Conservation (phyloP, 2,113 vertebrate species). For the Mohoua ochrocephala region DNA sequence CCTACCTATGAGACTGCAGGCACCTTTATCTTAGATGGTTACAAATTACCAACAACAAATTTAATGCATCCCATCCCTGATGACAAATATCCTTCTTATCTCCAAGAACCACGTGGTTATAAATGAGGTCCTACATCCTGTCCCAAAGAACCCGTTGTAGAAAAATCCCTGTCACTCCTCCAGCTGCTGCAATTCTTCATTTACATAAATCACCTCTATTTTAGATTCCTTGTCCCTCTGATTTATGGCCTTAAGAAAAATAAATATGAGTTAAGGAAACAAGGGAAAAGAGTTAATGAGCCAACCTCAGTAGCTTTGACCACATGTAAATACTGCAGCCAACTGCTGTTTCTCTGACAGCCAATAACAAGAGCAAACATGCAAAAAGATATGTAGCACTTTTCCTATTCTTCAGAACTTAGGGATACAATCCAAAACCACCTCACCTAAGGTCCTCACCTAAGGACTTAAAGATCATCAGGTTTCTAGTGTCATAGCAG, state of each 20-base stretch:
- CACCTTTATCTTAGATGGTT: not conserved
- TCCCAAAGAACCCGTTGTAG: not conserved
- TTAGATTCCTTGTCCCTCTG: not conserved
- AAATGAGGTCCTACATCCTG: not conserved
- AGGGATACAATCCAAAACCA: not conserved
- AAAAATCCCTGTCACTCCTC: not conserved
- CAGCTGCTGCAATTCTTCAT: not conserved
- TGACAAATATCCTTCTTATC: not conserved
- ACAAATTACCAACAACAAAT: slow-evolving; percentile 26
- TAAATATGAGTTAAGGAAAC: slow-evolving; percentile 9
- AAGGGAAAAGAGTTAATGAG: slow-evolving; percentile 4
- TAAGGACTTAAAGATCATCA: not conserved
- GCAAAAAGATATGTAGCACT: not conserved
- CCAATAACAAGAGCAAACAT: not conserved
- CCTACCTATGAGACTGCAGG: not conserved
- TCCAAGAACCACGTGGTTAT: not conserved
- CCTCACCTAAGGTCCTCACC: not conserved
- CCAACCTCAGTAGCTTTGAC: not conserved
- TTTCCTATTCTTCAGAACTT: not conserved
- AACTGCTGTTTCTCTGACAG: not conserved
- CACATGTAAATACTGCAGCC: slow-evolving; percentile 22
- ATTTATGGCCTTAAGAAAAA: slow-evolving; percentile 32
- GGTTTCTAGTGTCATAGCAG: not conserved
- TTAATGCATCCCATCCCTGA: not conserved
- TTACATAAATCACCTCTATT: not conserved